phyloP scores from a whole-genome alignment of 2,888 invertebrate species.

The Spodoptera littoralis region DNA sequence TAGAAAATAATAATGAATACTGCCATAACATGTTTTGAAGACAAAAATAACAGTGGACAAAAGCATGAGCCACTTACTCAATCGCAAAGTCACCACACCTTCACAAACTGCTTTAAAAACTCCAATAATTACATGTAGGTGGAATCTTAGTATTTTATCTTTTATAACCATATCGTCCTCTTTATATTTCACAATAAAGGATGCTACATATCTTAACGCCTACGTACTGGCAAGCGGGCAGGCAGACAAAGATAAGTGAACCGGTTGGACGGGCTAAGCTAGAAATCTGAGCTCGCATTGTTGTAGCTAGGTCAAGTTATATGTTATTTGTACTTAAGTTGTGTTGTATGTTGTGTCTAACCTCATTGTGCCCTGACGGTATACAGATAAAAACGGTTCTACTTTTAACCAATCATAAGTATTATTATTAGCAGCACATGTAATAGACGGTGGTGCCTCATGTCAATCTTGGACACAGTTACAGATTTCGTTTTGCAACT shows the following conservation, averaged over 20 bases:
- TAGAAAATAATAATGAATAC: too few relatives aligned
- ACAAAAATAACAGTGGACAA: too few relatives aligned
- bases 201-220: slow-evolving; percentile 59
- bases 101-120: neutral
- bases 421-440: too few relatives aligned
- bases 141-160: slow-evolving; percentile 4
- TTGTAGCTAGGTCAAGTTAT: slow-evolving; percentile 70
- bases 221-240: slow-evolving; percentile 54
- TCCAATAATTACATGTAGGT: neutral
- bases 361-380: too few relatives aligned
- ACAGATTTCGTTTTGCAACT: too few relatives aligned
- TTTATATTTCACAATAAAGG: slow-evolving; percentile 26
- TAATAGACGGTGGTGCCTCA: too few relatives aligned
- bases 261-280: slow-evolving; percentile 72
- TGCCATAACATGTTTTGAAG: too few relatives aligned
- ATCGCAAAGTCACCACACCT: too few relatives aligned
- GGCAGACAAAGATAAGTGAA: slow-evolving; percentile 61
- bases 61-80: too few relatives aligned
- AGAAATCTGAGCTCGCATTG: slow-evolving; percentile 81
- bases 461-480: too few relatives aligned
- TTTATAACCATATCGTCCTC: slow-evolving; percentile 1
- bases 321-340: neutral
- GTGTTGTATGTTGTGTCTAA: neutral
- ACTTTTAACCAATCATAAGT: too few relatives aligned
- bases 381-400: too few relatives aligned